Evolutionary conservation across 1,140 invertebrate species (phyloP).

Genomic region (Drosophila arizonae): DNA sequence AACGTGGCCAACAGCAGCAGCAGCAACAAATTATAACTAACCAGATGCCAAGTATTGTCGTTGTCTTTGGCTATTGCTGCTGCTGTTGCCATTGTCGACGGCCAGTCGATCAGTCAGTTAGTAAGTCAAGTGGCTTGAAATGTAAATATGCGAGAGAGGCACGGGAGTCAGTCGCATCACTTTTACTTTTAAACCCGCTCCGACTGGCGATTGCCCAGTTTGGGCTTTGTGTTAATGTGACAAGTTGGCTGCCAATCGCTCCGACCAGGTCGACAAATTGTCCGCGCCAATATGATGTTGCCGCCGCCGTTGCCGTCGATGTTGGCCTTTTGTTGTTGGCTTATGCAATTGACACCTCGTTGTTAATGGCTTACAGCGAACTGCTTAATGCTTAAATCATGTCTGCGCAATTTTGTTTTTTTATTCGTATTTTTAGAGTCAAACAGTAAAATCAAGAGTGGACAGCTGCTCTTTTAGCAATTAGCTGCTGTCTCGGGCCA

Average conservation of each 20-base stretch:
- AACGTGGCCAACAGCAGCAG: constrained; percentile 19
- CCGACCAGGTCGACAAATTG: constrained; percentile 33
- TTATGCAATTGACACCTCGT: constrained; percentile 72
- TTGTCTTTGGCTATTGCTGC: constrained; percentile 14
- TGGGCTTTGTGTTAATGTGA: constrained; percentile 71
- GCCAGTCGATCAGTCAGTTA: constrained; percentile 73
- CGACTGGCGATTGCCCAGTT: constrained; percentile 41
- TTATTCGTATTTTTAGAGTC: not conserved
- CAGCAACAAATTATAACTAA: constrained; percentile 64
- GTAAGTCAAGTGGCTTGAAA: constrained; percentile 70
- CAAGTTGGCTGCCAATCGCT: constrained; percentile 59
- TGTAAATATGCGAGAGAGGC: constrained; percentile 66
- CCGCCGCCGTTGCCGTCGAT: not conserved
- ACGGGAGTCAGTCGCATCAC: constrained; percentile 39
- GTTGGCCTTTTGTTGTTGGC: constrained; percentile 36
- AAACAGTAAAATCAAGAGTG: constrained; percentile 40
- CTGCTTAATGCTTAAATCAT: constrained; percentile 63
- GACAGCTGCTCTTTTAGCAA: constrained; percentile 20
- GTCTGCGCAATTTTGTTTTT: constrained; percentile 42
- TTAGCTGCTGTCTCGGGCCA: constrained; percentile 11
- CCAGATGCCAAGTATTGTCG: constrained; percentile 20
- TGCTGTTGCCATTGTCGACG: constrained; percentile 33
- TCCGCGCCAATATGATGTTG: constrained; percentile 1
- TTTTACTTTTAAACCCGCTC: constrained; percentile 66
- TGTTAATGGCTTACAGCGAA: constrained; percentile 55